These are phyloP conservation scores for Danionella dracula DNA, from an alignment of 2,797 vertebrate genomes.

Conservation along the genomic window DNA sequence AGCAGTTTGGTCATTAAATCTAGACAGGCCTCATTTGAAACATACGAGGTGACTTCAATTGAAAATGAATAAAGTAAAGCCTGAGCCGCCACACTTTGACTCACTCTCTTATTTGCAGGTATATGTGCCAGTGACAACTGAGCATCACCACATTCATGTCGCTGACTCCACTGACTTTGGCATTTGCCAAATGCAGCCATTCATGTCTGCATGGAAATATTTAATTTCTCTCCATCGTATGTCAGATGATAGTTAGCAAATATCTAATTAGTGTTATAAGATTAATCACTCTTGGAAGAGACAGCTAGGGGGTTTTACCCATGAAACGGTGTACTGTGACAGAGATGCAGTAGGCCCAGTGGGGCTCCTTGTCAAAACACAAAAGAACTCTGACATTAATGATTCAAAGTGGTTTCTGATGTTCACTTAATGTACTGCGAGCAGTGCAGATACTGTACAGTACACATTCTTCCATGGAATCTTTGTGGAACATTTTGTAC, in stretches of 20 bases:
- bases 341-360: constrained; percentile 29
- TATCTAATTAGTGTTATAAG: constrained; percentile 93
- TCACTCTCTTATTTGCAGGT: constrained; percentile 16
- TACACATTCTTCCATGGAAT: too few relatives aligned
- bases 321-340: constrained; percentile 62
- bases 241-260: constrained; percentile 91
- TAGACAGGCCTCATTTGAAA: constrained; percentile 26
- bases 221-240: constrained; percentile 84
- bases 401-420: constrained; percentile 1
- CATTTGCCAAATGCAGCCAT: constrained; percentile 73
- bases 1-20: constrained; percentile 37
- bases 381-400: constrained; percentile 2
- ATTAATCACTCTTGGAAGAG: constrained; percentile 84
- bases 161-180: constrained; percentile 51
- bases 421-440: not conserved
- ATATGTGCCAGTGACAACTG: not conserved
- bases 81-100: constrained; percentile 4
- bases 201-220: constrained; percentile 83
- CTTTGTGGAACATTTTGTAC: too few relatives aligned
- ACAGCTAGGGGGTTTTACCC: constrained; percentile 62
- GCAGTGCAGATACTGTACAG: constrained; percentile 1
- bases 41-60: constrained; percentile 21
- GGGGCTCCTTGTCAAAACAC: constrained; percentile 13
- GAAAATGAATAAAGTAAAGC: constrained; percentile 29
- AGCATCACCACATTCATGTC: not conserved